Percentiles rank a stretch among this genome's conserved stretches.
Evolutionary conservation across 2,797 vertebrate species (phyloP).

Genomic region (Mormyrops attenuatus): DNA sequence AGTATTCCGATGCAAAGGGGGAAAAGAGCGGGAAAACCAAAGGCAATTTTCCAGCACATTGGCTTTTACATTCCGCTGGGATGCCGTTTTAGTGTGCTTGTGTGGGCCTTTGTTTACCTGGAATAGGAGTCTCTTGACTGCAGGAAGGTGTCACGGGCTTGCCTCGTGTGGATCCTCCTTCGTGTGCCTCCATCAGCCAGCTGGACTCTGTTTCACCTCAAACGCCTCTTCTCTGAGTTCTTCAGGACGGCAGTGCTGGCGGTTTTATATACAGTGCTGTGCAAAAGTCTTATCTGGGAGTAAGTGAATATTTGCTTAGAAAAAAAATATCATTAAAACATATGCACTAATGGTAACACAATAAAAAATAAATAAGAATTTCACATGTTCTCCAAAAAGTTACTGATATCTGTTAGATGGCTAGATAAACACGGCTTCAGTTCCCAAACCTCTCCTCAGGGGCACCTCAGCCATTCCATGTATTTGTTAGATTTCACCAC

Average conservation of each 20-base stretch:
- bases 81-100: not conserved
- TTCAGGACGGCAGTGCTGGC: not conserved
- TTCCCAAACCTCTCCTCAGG: not conserved
- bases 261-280: not conserved
- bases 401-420: not conserved
- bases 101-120: not conserved
- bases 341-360: not conserved
- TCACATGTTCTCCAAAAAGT: not conserved
- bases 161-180: not conserved
- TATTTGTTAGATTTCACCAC: not conserved
- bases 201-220: not conserved
- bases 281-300: not conserved
- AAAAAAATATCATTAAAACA: not conserved
- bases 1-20: not conserved
- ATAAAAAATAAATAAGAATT: not conserved
- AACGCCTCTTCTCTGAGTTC: not conserved
- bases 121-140: not conserved
- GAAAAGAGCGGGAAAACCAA: not conserved
- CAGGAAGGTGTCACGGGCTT: not conserved
- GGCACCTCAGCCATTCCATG: not conserved
- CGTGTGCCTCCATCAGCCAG: not conserved
- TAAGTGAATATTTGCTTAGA: not conserved
- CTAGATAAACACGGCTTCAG: not conserved
- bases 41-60: conserved; percentile 11
- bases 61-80: conserved; percentile 5